Evolutionary conservation across 2,113 vertebrate genomes (phyloP).

Genomic region (Aphyosemion australe): DNA sequence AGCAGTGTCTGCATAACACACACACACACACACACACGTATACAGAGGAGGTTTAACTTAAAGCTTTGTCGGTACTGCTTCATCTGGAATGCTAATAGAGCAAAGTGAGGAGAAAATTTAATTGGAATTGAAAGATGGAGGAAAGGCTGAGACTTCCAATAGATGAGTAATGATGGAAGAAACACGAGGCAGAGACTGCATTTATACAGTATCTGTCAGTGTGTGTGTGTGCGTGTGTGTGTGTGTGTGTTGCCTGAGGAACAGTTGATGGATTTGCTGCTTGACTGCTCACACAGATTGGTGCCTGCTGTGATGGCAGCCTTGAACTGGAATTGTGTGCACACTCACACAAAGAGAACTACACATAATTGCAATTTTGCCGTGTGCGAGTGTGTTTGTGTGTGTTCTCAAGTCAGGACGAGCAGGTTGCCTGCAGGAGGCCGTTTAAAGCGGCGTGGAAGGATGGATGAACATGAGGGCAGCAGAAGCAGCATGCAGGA

Average conservation of each 20-base stretch:
- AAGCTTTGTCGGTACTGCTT: constrained; percentile 25
- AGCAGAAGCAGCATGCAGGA: constrained; percentile 22
- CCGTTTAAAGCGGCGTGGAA: constrained; percentile 56
- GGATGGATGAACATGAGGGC: constrained; percentile 57
- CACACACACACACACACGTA: neutral
- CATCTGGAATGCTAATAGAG: constrained; percentile 45
- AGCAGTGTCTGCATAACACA: neutral
- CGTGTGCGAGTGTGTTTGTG: constrained; percentile 26
- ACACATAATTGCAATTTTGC: constrained; percentile 57
- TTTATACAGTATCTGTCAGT: constrained; percentile 48
- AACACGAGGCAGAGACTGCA: constrained; percentile 38
- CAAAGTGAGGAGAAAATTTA: constrained; percentile 50
- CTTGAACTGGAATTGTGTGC: constrained; percentile 69
- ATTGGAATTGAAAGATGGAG: constrained; percentile 58
- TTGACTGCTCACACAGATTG: constrained; percentile 77
- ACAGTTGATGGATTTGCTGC: constrained; percentile 77
- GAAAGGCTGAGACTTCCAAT: constrained; percentile 29
- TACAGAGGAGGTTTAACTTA: constrained; percentile 6
- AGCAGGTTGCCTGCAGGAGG: constrained; percentile 57
- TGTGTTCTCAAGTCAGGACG: constrained; percentile 41
- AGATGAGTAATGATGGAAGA: constrained; percentile 62
- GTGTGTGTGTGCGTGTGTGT: constrained; percentile 21
- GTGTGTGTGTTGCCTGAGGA: constrained; percentile 56
- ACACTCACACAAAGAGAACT: constrained; percentile 39
- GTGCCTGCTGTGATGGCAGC: constrained; percentile 74